Evolutionary conservation across 2,113 vertebrate species (phyloP).

Genomic region (Centropus bengalensis): DNA sequence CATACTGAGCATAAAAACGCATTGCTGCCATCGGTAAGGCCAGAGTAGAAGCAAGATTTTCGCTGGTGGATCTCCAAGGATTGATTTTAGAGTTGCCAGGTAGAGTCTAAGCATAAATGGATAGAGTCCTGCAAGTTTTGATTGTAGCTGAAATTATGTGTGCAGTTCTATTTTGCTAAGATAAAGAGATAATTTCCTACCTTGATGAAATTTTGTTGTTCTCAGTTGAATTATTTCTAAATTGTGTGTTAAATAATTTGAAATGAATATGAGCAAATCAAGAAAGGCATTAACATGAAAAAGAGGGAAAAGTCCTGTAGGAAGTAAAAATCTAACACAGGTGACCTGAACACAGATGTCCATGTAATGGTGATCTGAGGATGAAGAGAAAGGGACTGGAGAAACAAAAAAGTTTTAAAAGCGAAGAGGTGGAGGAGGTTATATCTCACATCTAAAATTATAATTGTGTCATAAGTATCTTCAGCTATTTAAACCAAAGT

Average conservation of each 20-base stretch:
- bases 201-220: neutral
- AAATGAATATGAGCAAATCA: neutral
- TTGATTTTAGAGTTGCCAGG: neutral
- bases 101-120: neutral
- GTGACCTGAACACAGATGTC: neutral
- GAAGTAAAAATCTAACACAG: neutral
- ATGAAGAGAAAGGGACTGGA: neutral
- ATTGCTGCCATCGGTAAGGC: neutral
- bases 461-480: neutral
- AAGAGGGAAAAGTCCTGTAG: neutral
- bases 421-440: neutral
- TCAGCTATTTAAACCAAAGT: neutral
- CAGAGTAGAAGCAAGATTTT: neutral
- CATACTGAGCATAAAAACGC: neutral
- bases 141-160: neutral
- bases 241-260: neutral
- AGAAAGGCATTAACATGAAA: neutral
- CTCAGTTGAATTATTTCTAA: neutral
- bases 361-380: neutral
- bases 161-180: neutral
- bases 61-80: neutral
- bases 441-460: neutral
- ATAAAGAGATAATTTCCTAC: neutral
- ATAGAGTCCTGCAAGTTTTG: neutral
- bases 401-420: neutral